A percentile compares a stretch with the other conserved stretches of the same genome.
Conservation (phyloP, 2,888 invertebrate genomes). For the Podotricha telesiphe region DNA sequence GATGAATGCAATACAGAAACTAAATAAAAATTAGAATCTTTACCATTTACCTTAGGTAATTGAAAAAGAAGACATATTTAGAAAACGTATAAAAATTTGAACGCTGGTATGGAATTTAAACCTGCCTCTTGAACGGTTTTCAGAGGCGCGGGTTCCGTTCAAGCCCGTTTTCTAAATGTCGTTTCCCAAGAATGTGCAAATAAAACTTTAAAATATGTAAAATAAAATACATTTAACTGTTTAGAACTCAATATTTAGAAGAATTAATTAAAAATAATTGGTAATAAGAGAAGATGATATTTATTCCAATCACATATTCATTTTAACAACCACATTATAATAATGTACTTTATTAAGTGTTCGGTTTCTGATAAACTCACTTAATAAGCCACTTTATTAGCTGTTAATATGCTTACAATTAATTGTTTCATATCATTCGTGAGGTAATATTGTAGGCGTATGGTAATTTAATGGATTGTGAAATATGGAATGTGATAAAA, state of each 20-base stretch:
- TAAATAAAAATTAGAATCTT: too few species aligned
- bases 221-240: neutral
- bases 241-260: constrained; percentile 3
- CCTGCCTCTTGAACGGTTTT: too few species aligned
- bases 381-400: constrained; percentile 14
- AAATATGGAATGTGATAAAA: constrained; percentile 6
- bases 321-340: constrained; percentile 33
- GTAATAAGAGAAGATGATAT: constrained; percentile 22
- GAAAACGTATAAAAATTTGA: too few species aligned
- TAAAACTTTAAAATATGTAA: too few species aligned
- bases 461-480: neutral
- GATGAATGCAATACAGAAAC: too few species aligned
- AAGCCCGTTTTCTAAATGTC: too few species aligned
- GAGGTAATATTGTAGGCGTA: constrained; percentile 3
- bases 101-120: too few species aligned
- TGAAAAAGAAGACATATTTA: too few species aligned
- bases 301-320: constrained; percentile 32
- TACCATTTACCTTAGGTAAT: too few species aligned
- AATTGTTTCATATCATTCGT: constrained; percentile 1
- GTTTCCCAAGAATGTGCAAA: too few species aligned
- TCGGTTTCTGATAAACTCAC: constrained; percentile 8
- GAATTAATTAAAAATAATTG: constrained; percentile 20
- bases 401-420: constrained; percentile 11
- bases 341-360: constrained; percentile 36
- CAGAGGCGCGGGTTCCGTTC: too few species aligned